Conservation (phyloP, 2,888 invertebrate genomes). For the Sphaerophoria rueppellii region DNA sequence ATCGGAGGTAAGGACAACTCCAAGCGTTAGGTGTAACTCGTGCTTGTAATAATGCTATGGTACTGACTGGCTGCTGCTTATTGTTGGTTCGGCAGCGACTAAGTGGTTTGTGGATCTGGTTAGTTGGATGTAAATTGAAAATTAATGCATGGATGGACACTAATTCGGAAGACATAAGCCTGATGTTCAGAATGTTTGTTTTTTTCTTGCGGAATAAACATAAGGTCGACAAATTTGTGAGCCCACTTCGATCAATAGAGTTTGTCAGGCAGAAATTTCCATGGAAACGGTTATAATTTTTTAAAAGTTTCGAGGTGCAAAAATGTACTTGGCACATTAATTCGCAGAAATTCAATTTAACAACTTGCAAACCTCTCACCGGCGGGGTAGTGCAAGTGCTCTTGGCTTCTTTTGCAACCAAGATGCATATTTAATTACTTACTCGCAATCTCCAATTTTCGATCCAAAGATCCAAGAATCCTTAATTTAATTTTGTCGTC, state of each 20-base stretch:
- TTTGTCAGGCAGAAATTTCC: not conserved
- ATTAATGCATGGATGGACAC: slow-evolving; percentile 39
- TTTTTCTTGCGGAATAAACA: not conserved
- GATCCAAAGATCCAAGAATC: not conserved
- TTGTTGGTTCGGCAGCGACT: slow-evolving; percentile 34
- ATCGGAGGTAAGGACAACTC: not conserved
- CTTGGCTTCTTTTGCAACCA: not conserved
- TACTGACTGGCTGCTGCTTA: not conserved
- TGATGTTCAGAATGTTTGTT: not conserved
- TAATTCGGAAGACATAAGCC: slow-evolving; percentile 1
- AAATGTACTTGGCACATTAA: too few relatives aligned
- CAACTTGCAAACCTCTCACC: too few relatives aligned
- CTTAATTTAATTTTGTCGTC: slow-evolving; percentile 32
- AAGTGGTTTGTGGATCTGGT: slow-evolving; percentile 59
- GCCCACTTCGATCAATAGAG: not conserved
- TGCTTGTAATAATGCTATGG: slow-evolving; percentile 34
- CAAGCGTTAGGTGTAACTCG: slow-evolving; percentile 20
- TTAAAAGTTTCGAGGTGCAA: too few relatives aligned
- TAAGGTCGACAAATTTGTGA: not conserved
- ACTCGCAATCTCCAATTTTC: not conserved
- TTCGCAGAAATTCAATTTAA: too few relatives aligned
- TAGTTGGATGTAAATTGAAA: slow-evolving; percentile 56
- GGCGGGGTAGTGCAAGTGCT: too few relatives aligned
- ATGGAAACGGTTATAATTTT: not conserved
- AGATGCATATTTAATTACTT: not conserved